Evolutionary conservation across 2,888 invertebrate genomes (phyloP), one percentile per base, ranked within the genome.

Genomic region (Spilarctia lutea): DNA sequence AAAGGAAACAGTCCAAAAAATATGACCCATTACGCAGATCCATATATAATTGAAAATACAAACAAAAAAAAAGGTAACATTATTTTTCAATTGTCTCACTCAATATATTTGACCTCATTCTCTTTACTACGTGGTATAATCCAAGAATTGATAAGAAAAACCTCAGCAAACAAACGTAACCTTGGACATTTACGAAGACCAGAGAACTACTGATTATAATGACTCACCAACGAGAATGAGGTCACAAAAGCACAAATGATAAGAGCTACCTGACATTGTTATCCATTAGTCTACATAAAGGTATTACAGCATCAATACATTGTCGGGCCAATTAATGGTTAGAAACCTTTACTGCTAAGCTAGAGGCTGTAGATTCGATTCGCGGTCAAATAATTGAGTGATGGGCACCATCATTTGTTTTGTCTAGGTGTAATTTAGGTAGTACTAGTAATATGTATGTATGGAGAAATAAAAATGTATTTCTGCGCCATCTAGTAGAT

Each of bases 141-240:
- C 16, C 27, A 11, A 18, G 13, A 48, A 30, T 20, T 48, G 10
- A 27, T 45, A 30, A 8, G 2, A 48, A 48, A 30, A 48, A 24
- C 30, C 68, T 68, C 33, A 33, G 24, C 68, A 48, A 68, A 68
- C 33, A 68, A 48, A 33, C 33, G 68, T 33, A 13, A 48, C 68
- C 48, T 68, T 48, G 30, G 18, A n/a, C 30, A 24, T 13, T 48
- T 68, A 68, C 24, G 48, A 6, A 68, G 11, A 48, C 20, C 24
- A 24, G 45, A 68, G 13, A 68, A 67, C 42, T 60, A 60, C 27
- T 16, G 30, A 30, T 63, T 18, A 63, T 2, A 63, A 30, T 30
- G 30, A 63, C 30, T 63, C 63, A 18, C 30, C 7, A 27, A 18
- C 13, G 60, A 63, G 30, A 63, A 63, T 63, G 18, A 8, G 16